A percentile compares a stretch with the other conserved stretches of the same genome.
Conservation (phyloP, 2,888 invertebrate species). For the Thera britannica region DNA sequence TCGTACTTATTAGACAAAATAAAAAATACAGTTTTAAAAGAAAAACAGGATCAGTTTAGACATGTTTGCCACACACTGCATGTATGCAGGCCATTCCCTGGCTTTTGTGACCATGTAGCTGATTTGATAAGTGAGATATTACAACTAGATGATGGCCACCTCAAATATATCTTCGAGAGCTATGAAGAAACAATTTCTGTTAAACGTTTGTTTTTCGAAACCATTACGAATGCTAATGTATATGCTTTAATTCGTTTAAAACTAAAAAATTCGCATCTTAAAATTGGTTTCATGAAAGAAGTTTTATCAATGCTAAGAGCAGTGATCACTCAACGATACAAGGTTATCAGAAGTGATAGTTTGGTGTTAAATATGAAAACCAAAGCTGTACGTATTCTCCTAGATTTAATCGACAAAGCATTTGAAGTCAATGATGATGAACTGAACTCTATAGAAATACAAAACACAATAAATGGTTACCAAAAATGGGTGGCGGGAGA, state of each 20-base stretch:
- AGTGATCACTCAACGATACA: constrained; percentile 48
- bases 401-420: constrained; percentile 58
- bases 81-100: constrained; percentile 54
- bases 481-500: constrained; percentile 39
- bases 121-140: constrained; percentile 50
- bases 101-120: constrained; percentile 51
- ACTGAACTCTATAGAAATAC: constrained; percentile 44
- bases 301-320: constrained; percentile 37
- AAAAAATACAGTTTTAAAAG: constrained; percentile 7
- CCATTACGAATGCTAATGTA: constrained; percentile 44
- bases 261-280: constrained; percentile 17
- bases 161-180: constrained; percentile 37
- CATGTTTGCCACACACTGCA: constrained; percentile 46
- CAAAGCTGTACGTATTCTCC: constrained; percentile 51
- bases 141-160: constrained; percentile 45
- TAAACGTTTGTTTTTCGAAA: constrained; percentile 42
- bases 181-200: constrained; percentile 30
- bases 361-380: constrained; percentile 36
- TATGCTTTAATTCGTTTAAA: constrained; percentile 35
- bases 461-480: constrained; percentile 41
- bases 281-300: constrained; percentile 39
- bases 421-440: constrained; percentile 44
- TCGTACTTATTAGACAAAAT: constrained; percentile 10
- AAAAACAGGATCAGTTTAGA: constrained; percentile 40
- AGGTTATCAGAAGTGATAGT: constrained; percentile 35